Conservation (phyloP, 2,888 invertebrate species). For the Pollenia angustigena region DNA sequence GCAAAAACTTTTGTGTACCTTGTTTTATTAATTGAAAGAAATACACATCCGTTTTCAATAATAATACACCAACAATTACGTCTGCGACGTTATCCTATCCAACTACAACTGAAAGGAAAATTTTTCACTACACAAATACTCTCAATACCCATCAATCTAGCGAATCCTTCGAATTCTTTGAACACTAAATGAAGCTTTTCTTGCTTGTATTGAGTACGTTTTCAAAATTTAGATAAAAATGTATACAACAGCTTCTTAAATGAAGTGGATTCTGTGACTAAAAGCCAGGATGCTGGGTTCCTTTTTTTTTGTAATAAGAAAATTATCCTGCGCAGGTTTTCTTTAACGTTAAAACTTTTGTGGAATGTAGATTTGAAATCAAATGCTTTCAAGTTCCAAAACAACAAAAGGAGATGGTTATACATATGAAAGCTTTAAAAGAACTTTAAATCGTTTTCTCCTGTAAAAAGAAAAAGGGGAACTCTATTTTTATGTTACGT, state of each 20-base stretch:
- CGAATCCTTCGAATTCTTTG: slow-evolving; percentile 5
- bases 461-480: slow-evolving; percentile 38
- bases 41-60: slow-evolving; percentile 65
- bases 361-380: slow-evolving; percentile 44
- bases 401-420: slow-evolving; percentile 30
- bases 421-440: not conserved
- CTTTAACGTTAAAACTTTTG: slow-evolving; percentile 1
- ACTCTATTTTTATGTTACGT: slow-evolving; percentile 28
- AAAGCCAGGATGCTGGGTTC: slow-evolving; percentile 67
- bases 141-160: slow-evolving; percentile 55
- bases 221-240: slow-evolving; percentile 52
- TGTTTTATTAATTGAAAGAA: slow-evolving; percentile 65
- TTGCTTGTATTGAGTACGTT: not conserved
- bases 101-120: slow-evolving; percentile 83
- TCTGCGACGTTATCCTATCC: slow-evolving; percentile 83
- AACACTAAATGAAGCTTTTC: slow-evolving; percentile 51
- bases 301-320: slow-evolving; percentile 10
- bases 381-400: not conserved
- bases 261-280: not conserved
- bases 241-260: slow-evolving; percentile 64
- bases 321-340: slow-evolving; percentile 66
- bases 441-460: not conserved
- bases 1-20: slow-evolving; percentile 66
- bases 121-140: slow-evolving; percentile 66
- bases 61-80: slow-evolving; percentile 74